A percentile compares a stretch with the other conserved stretches of the same genome.
Evolutionary conservation across 2,113 vertebrate genomes (phyloP).

Genomic region (Archilochus colubris): DNA sequence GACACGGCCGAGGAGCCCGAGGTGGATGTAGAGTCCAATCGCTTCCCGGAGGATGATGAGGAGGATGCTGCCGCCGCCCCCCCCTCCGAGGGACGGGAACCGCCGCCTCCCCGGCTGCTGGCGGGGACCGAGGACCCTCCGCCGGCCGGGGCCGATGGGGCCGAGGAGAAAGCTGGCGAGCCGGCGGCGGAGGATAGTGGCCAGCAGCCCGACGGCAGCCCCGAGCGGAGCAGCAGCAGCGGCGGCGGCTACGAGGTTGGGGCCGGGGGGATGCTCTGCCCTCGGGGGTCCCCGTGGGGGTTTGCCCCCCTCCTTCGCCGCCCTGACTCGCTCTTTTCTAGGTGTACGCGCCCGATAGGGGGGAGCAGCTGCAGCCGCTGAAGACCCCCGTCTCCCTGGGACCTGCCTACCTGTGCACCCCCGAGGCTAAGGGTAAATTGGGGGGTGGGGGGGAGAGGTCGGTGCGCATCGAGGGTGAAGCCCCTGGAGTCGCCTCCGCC

Average conservation of each 20-base stretch:
- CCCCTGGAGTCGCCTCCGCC: too few relatives aligned
- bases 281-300: neutral
- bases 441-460: neutral
- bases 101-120: slow-evolving; percentile 56
- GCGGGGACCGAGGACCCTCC: slow-evolving; percentile 63
- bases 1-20: slow-evolving; percentile 91
- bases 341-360: slow-evolving; percentile 85
- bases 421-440: slow-evolving; percentile 84
- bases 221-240: slow-evolving; percentile 70
- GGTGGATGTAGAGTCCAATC: slow-evolving; percentile 92
- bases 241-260: slow-evolving; percentile 71
- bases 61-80: slow-evolving; percentile 18
- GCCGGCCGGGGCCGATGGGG: slow-evolving; percentile 37
- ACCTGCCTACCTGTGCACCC: slow-evolving; percentile 76
- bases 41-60: slow-evolving; percentile 80
- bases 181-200: slow-evolving; percentile 60
- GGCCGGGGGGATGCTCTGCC: neutral
- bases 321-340: slow-evolving; percentile 67
- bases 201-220: slow-evolving; percentile 71
- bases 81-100: neutral
- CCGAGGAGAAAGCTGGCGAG: slow-evolving; percentile 70
- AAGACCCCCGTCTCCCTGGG: slow-evolving; percentile 67
- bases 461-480: neutral
- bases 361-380: slow-evolving; percentile 76
- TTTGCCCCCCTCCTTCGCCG: neutral